Evolutionary conservation across 2,113 vertebrate genomes (phyloP).

Genomic region (Poeciliopsis turrubarensis): DNA sequence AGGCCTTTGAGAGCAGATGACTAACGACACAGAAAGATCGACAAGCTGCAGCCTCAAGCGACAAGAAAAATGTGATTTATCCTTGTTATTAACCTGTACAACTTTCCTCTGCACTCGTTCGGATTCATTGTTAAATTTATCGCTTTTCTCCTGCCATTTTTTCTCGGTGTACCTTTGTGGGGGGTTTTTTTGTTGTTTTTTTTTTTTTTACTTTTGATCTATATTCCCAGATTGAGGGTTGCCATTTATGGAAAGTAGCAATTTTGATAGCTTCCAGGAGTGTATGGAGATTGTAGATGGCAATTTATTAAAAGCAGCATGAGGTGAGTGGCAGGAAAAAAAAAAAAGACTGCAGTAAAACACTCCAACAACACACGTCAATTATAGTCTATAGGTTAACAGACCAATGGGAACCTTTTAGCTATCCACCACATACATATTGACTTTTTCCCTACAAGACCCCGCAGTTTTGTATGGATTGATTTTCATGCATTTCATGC

Average conservation of each 20-base stretch:
- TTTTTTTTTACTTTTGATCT: slow-evolving; percentile 50
- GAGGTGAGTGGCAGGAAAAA: slow-evolving; percentile 24
- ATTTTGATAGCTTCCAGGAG: slow-evolving; percentile 36
- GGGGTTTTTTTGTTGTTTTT: too few relatives aligned
- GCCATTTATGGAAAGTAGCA: slow-evolving; percentile 55
- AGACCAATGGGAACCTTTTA: not conserved
- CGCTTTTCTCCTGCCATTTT: slow-evolving; percentile 29
- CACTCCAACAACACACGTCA: not conserved
- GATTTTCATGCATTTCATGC: slow-evolving; percentile 3
- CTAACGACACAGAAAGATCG: slow-evolving; percentile 63
- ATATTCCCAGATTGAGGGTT: slow-evolving; percentile 60
- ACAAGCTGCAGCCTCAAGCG: slow-evolving; percentile 62
- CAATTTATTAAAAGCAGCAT: slow-evolving; percentile 54
- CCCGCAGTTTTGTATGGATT: slow-evolving; percentile 22
- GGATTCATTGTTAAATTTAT: slow-evolving; percentile 65
- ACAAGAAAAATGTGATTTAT: slow-evolving; percentile 68
- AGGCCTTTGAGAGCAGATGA: slow-evolving; percentile 65
- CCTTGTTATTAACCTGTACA: slow-evolving; percentile 72
- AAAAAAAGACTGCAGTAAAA: slow-evolving; percentile 16
- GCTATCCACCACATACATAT: slow-evolving; percentile 18
- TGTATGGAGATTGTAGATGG: slow-evolving; percentile 45
- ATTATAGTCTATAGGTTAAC: not conserved
- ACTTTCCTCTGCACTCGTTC: slow-evolving; percentile 61
- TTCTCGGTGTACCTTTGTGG: slow-evolving; percentile 28
- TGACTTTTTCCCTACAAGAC: slow-evolving; percentile 18